These are phyloP conservation scores for Alauda arvensis DNA, from an alignment of 2,797 vertebrate genomes.

Conservation along the genomic window DNA sequence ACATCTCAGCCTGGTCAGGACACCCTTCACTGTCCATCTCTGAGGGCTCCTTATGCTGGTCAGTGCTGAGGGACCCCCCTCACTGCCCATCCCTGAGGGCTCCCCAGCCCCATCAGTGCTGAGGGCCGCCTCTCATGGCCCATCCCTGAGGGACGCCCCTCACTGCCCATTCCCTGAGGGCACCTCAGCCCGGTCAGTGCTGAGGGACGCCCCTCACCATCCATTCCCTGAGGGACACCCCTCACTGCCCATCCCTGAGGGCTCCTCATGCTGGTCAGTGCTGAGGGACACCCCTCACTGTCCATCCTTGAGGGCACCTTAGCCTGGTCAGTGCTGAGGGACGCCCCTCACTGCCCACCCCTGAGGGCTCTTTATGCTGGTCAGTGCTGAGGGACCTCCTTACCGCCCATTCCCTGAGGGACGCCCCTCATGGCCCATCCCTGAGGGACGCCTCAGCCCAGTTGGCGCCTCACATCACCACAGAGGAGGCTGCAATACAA, in stretches of 20 bases:
- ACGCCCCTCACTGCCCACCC: no score
- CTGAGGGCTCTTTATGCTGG: background rate
- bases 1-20: no score
- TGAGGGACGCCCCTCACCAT: fast-evolving
- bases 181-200: fast-evolving
- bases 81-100: background rate
- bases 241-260: background rate
- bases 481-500: background rate
- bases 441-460: fast-evolving
- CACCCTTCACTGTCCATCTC: fast-evolving
- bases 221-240: background rate
- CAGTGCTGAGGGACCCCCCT: background rate
- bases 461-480: fast-evolving
- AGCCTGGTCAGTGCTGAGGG: background rate
- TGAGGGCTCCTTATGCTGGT: fast-evolving
- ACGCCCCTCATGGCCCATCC: fast-evolving
- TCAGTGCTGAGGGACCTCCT: background rate
- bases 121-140: background rate
- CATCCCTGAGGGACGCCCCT: no score
- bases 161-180: background rate
- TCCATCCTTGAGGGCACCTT: no score
- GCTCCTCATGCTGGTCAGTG: fast-evolving
- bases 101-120: fast-evolving
- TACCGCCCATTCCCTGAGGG: no score
- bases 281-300: background rate